Conservation (phyloP, 2,113 vertebrate species). For the Pelecanoides urinatrix region DNA sequence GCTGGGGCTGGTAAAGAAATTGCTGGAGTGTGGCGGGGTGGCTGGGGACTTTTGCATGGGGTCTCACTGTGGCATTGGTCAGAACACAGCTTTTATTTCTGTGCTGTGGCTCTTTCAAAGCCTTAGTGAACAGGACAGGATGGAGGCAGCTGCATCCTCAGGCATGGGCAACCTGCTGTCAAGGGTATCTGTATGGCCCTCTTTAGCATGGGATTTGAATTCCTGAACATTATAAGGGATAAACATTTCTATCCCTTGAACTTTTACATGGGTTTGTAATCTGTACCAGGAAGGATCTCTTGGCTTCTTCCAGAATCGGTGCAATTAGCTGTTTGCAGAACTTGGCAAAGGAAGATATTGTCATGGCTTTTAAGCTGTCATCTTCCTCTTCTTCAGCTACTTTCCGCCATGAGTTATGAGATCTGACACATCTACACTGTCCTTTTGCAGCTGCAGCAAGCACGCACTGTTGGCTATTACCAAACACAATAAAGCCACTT, state of each 20-base stretch:
- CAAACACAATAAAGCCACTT: not conserved
- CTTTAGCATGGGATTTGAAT: not conserved
- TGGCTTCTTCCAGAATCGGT: not conserved
- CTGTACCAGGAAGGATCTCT: not conserved
- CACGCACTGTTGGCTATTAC: not conserved
- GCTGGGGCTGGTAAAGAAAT: not conserved
- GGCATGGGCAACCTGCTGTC: not conserved
- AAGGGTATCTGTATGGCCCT: not conserved
- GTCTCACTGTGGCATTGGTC: not conserved
- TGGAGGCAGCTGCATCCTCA: not conserved
- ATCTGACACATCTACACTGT: not conserved
- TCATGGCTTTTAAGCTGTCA: not conserved
- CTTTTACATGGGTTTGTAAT: not conserved
- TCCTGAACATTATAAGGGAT: not conserved
- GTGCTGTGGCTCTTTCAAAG: not conserved
- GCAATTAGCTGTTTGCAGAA: not conserved
- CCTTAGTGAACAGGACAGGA: not conserved
- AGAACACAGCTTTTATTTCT: not conserved
- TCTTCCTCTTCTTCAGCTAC: not conserved
- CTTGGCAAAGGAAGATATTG: not conserved
- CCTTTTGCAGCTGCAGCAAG: not conserved
- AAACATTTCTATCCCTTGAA: not conserved
- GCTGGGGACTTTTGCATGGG: not conserved
- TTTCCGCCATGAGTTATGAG: not conserved
- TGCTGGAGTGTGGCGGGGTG: not conserved